Evolutionary conservation across 2,113 vertebrate species (phyloP).

Genomic region (Amazona vittata): DNA sequence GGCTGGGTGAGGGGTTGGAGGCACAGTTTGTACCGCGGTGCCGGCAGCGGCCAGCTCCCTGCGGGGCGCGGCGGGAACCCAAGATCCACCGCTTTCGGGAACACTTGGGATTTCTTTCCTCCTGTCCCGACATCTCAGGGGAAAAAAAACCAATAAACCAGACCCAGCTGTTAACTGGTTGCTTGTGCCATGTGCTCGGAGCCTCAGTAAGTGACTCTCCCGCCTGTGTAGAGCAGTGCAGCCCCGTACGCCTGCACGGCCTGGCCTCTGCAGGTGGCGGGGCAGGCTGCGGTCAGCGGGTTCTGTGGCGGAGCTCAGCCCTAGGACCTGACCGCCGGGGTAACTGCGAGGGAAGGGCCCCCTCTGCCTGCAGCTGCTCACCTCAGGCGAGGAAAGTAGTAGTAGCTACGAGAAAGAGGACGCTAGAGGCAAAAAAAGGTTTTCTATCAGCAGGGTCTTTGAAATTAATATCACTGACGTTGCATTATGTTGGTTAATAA

Average conservation of each 20-base stretch:
- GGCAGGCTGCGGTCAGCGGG: neutral
- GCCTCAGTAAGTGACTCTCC: neutral
- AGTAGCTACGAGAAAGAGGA: neutral
- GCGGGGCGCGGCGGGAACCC: neutral
- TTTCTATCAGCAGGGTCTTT: neutral
- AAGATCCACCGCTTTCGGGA: neutral
- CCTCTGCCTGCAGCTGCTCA: neutral
- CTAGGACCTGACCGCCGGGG: neutral
- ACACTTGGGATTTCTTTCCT: rapidly evolving
- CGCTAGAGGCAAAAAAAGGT: no score
- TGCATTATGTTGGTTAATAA: neutral
- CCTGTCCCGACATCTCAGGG: neutral
- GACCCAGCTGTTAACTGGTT: rapidly evolving
- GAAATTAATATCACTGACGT: rapidly evolving
- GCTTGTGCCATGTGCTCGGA: neutral
- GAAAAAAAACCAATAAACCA: neutral
- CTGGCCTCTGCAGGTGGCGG: neutral
- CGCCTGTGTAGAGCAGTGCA: neutral
- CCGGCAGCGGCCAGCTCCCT: neutral
- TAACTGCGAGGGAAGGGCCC: rapidly evolving
- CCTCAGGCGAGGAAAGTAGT: neutral
- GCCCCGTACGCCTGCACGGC: neutral
- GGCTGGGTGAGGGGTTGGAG: neutral
- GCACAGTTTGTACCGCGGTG: neutral
- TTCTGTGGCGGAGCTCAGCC: neutral